Evolutionary conservation across 2,113 vertebrate species (phyloP), one percentile per base, ranked within the genome.

Genomic region (Himantopus leucocephalus): DNA sequence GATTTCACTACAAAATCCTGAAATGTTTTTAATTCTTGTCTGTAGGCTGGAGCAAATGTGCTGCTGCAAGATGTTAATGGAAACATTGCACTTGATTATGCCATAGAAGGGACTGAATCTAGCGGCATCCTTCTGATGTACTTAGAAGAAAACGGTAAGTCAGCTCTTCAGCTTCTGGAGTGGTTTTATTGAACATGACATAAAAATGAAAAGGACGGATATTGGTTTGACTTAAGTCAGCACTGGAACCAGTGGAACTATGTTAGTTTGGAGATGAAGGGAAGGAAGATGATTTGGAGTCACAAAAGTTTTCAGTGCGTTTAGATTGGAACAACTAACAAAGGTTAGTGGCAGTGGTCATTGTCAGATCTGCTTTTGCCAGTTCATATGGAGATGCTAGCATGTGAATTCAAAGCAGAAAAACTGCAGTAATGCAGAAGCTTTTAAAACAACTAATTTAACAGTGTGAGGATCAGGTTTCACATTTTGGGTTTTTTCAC

Each of bases 1-100:
- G 48, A 89, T 88, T 73, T 81, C 43, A 43, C 37, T 81, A 19
- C n/a, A 76, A 39, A 87, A 79, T 60, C 4, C 58, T 91, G 55
- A 92, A 74, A 6, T 41, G 12, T 47, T 91, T 81, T 85, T 64
- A 58, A 85, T 72, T 96, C 39, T 90, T 83, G 20, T 73, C 50
- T 72, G 13, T 90, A 99, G 99, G 98, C 99, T 6, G 99, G 99
- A 94, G 99, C 99, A 92, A 99, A 99, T n/a, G 98, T 99, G 27
- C 98, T 99, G 82, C 98, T 99, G 59, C 99, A 99, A 95, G 99
- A 99, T 14, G 98, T 99, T 64, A 98, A 99, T 73, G 99, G 99
- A 62, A 99, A 99, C 94, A 98, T 99, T 85, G 98, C 99, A 3
- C 96, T 99, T 94, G 99, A 99, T 96, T 99, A 99, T 52, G 97